These are phyloP conservation scores for Tenthredo livida DNA, from an alignment of 2,888 invertebrate genomes.

Conservation along the genomic window DNA sequence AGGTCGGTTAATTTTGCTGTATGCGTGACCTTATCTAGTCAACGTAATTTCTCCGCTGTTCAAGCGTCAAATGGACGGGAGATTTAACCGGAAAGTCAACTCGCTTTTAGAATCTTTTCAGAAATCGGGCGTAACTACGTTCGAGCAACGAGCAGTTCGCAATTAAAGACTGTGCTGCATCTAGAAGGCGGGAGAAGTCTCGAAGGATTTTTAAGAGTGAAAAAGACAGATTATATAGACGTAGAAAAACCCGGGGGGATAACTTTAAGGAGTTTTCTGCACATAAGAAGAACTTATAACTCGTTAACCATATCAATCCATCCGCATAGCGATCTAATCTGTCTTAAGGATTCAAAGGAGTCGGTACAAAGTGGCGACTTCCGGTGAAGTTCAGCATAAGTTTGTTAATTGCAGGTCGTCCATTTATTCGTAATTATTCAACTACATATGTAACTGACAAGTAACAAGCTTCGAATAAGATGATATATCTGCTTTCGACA, in stretches of 20 bases:
- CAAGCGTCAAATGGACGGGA: background rate
- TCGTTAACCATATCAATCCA: slow-evolving; percentile 42
- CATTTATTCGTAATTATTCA: slow-evolving; percentile 17
- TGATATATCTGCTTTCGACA: background rate
- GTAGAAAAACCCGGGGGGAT: background rate
- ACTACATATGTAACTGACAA: background rate
- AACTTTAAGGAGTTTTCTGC: background rate
- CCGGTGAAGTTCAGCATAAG: background rate
- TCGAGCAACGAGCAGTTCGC: slow-evolving; percentile 57
- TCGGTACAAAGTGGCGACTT: background rate
- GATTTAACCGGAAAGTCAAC: background rate
- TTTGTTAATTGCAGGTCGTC: background rate
- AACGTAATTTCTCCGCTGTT: background rate
- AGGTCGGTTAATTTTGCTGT: background rate
- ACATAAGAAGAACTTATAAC: background rate
- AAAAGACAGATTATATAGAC: background rate
- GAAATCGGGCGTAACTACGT: background rate
- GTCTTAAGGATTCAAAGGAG: slow-evolving; percentile 19
- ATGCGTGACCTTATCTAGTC: background rate
- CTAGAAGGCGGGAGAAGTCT: background rate
- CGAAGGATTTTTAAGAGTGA: background rate
- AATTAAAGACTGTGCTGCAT: slow-evolving; percentile 57
- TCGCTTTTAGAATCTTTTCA: background rate
- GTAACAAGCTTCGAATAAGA: background rate
- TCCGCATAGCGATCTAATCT: slow-evolving; percentile 14